phyloP scores from a whole-genome alignment of 2,113 vertebrate genomes.

The Cyprinodon tularosa region DNA sequence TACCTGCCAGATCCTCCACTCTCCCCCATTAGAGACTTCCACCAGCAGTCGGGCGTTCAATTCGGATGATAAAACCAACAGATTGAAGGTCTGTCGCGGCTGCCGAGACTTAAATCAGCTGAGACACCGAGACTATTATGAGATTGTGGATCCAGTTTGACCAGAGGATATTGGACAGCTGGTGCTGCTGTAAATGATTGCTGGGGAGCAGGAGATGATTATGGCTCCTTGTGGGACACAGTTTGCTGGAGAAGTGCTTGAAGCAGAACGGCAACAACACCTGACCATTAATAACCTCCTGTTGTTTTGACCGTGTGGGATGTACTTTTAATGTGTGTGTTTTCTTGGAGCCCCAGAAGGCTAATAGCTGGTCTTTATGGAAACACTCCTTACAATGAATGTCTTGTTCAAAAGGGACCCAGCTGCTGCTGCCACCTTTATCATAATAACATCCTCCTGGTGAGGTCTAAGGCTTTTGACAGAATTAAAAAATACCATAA shows the following conservation, averaged over 20 bases:
- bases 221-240: constrained; percentile 58
- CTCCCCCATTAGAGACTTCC: constrained; percentile 48
- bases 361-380: constrained; percentile 46
- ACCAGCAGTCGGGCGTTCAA: constrained; percentile 28
- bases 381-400: constrained; percentile 39
- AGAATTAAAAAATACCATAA: constrained; percentile 8
- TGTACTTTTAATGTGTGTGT: constrained; percentile 38
- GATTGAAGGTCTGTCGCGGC: constrained; percentile 51
- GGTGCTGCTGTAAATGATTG: constrained; percentile 65
- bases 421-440: not conserved
- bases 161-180: constrained; percentile 65
- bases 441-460: constrained; percentile 25
- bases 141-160: constrained; percentile 59
- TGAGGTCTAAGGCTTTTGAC: constrained; percentile 5
- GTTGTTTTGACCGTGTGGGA: constrained; percentile 54
- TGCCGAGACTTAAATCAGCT: constrained; percentile 55
- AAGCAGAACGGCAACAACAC: constrained; percentile 51
- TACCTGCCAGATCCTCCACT: constrained; percentile 28
- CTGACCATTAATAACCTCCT: constrained; percentile 67
- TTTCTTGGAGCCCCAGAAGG: constrained; percentile 47
- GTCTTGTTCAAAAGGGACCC: constrained; percentile 39
- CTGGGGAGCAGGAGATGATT: constrained; percentile 50
- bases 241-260: constrained; percentile 54
- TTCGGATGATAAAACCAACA: constrained; percentile 60
- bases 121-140: constrained; percentile 54